Base-by-base conservation (phyloP, 2,888 invertebrate species). In the Euplexia lucipara region DNA sequence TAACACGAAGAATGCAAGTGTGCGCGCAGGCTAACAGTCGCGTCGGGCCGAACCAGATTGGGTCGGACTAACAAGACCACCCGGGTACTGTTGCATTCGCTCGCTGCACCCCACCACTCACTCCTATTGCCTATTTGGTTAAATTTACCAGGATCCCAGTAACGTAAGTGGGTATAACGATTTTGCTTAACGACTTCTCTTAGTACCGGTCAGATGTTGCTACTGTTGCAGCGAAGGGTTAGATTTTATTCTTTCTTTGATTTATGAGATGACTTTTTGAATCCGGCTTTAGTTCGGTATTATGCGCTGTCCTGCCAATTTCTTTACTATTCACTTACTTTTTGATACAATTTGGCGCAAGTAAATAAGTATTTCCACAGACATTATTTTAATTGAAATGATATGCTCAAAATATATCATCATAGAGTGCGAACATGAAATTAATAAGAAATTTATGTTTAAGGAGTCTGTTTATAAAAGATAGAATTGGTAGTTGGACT, bases 121-220 rank as follows among this genome's bases (percentile, higher is more conserved):
- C 88, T 85, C 80, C 85, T 87, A 87, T 90, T 88, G 89, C 88
- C 90, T 88, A 91, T 92, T 92, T 91, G 91, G 89, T 87, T 89
- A 88, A 90, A 91, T 91, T 90, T 90, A 90, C 87, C 87, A 88
- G 85, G 80, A 85, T 84, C 85, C 85, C 80, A 84, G 82, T 69
- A 79, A 75, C 73, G 72, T 82, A 78, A 82, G 80, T 74, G 79
- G 73, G 74, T 75, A 79, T 79, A 81, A 81, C 77, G 75, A 82
- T 85, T 81, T 79, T 77, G 72, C 81, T 78, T 75, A 78, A 71
- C 79, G 79, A 79, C 76, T 76, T 81, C 74, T 70, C 73, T 77
- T 71, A 75, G 64, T 79, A 74, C 64, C 53, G 74, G 75, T 78
- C 70, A 75, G 65, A 69, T 69, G 64, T 47, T 65, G 49, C 47